Evolutionary conservation across 2,888 invertebrate genomes (phyloP), one percentile per base, ranked within the genome.

Genomic region (Drosophila pseudotakahashii): DNA sequence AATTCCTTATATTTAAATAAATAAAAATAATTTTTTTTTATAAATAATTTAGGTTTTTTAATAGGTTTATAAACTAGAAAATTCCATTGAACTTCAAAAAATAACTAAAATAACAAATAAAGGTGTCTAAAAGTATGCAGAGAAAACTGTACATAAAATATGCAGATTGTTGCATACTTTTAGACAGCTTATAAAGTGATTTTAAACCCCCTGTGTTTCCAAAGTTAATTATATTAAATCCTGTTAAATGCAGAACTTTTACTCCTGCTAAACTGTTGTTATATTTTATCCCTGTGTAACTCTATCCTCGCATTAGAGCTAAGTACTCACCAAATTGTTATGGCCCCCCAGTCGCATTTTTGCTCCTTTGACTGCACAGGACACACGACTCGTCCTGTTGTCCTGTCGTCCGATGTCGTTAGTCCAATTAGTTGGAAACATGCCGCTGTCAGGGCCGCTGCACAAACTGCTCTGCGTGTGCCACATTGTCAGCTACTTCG

Each of bases 401-500:
- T 19, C 26, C 30, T 30, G 30, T 30, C 30, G 30, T 7, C 30
- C 55, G 58, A 39, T 39, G 58, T 60, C 62, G 34, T 64, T 54
- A 36, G 54, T 41, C 45, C 41, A 36, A 32, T 48, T 52, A 62
- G 63, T 77, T 47, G 26, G 19, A n/a, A 48, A 37, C 34, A 47
- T 51, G 73, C 44, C 42, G 32, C 63, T 57, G 57, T 14, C 51
- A 59, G 23, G 14, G 54, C 58, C 57, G 44, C 39, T 52, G 51
- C 54, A 48, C 50, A 73, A 68, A 42, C 54, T 60, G 67, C 52
- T 73, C 34, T 73, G 73, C 45, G 26, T 73, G 47, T 78, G 78
- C 51, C 67, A 75, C 62, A 60, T 61, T 48, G 60, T 75, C 36
- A 57, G 45, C 37, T 60, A 55, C 48, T 80, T 78, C 45, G 39